Base-by-base conservation (phyloP, 2,888 invertebrate genomes). In the Rhagonycha fulva region DNA sequence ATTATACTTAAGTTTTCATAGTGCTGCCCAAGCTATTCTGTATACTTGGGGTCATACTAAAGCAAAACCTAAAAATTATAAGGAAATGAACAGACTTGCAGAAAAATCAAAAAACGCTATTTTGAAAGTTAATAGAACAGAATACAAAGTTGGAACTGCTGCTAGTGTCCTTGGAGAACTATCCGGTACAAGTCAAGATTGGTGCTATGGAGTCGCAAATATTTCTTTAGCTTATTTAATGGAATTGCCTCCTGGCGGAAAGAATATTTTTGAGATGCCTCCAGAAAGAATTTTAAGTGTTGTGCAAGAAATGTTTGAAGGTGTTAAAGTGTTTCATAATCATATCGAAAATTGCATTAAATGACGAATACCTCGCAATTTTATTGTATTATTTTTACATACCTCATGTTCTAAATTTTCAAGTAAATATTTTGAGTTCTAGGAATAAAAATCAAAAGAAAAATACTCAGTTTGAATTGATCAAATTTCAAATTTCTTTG, bases 1-100 rank as follows among this genome's bases (percentile, higher is more conserved):
- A 70, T 87, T 94, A 76, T 96, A 94, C 84, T 83, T 95, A 11
- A 92, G 93, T 0, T 88, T 95, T 78, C 96, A 96, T 84, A 93
- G 95, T 14, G 95, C 90, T 82, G 95, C 95, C 12, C 90, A 91
- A 79, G 92, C 91, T 85, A 86, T 94, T 26, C 84, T 94, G 2
- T 93, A 93, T 82, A 92, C 93, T 0, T 94, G 93, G 93, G 93
- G 93, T 1, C 93, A 90, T 78, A 90, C 91, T 23, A 87, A 9
- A 88, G 88, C 80, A 81, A 83, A 90, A 60, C 91, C 91, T 2
- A 85, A 85, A 2, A 89, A 92, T 71, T 89, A 88, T 7, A 84
- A 88, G 0, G 86, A 86, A 70, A 87, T 92, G 0, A 88, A 89
- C n/a, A 80, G 82, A 0, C 87, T 90, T 3, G 90, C 89, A 1